Evolutionary conservation across 1,140 invertebrate genomes (phyloP).

Genomic region (Pseudomyrmex dendroicus): DNA sequence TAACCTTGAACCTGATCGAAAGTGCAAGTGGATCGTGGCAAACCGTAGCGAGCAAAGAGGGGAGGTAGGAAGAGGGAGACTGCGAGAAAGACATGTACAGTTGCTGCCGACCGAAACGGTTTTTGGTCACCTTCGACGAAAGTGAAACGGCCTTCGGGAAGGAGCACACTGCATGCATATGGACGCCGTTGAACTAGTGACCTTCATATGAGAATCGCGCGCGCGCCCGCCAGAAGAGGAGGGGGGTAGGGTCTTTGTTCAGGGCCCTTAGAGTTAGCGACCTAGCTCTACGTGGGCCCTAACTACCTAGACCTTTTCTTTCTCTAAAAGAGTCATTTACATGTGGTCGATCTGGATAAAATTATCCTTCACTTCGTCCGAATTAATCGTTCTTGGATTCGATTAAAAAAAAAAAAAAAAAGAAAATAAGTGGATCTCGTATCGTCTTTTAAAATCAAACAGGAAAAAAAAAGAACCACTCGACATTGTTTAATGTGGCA

Average conservation of each 20-base stretch:
- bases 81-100: constrained; percentile 54
- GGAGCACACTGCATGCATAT: constrained; percentile 62
- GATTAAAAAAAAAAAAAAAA: constrained; percentile 8
- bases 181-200: constrained; percentile 83
- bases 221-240: too few relatives aligned
- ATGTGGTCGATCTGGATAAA: constrained; percentile 61
- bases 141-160: constrained; percentile 77
- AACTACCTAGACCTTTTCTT: constrained; percentile 61
- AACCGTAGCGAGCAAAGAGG: constrained; percentile 29
- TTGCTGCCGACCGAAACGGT: constrained; percentile 60
- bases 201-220: constrained; percentile 83
- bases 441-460: neutral
- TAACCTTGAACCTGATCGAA: constrained; percentile 78
- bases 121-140: constrained; percentile 76
- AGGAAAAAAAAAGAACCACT: neutral
- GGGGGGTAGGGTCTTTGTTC: constrained; percentile 76
- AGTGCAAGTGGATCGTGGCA: constrained; percentile 78
- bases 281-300: constrained; percentile 72
- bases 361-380: constrained; percentile 12
- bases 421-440: too few relatives aligned
- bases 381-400: constrained; percentile 27
- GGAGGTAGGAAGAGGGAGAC: constrained; percentile 44
- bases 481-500: neutral
- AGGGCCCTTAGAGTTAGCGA: constrained; percentile 75
- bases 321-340: constrained; percentile 73